phyloP scores from a whole-genome alignment of 2,888 invertebrate genomes.

The Ditula angustiorana region DNA sequence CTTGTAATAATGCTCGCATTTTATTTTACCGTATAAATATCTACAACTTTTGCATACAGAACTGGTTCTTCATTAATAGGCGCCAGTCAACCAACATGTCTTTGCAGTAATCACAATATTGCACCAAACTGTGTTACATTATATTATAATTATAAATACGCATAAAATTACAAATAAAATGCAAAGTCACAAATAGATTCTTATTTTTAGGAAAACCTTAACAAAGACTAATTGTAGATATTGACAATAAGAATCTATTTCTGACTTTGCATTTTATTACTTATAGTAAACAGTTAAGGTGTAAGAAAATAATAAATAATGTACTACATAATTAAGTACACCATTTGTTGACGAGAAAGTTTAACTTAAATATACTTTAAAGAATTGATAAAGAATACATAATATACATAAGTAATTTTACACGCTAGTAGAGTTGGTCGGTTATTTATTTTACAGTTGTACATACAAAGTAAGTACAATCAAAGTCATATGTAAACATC shows the following conservation, averaged over 20 bases:
- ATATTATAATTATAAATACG: constrained; percentile 1
- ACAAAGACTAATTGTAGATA: background rate
- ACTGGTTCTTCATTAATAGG: background rate
- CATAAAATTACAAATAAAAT: constrained; percentile 22
- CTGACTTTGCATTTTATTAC: too few species aligned
- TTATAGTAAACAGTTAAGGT: too few species aligned
- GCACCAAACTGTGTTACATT: constrained; percentile 1
- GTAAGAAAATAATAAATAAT: too few species aligned
- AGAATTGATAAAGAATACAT: background rate
- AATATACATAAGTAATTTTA: constrained; percentile 1
- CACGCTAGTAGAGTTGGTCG: background rate
- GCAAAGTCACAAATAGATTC: constrained; percentile 1
- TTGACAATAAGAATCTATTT: too few species aligned
- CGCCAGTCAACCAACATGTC: background rate
- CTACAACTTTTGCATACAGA: background rate
- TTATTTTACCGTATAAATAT: constrained; percentile 7
- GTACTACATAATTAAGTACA: too few species aligned
- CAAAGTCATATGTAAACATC: too few species aligned
- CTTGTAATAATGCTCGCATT: constrained; percentile 14
- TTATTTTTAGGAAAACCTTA: background rate
- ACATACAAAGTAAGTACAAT: background rate
- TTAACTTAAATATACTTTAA: background rate
- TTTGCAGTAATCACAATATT: constrained; percentile 21
- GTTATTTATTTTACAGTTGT: background rate
- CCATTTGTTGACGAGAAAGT: background rate